Evolutionary conservation across 2,888 invertebrate genomes (phyloP).

Genomic region (Tineola bisselliella): DNA sequence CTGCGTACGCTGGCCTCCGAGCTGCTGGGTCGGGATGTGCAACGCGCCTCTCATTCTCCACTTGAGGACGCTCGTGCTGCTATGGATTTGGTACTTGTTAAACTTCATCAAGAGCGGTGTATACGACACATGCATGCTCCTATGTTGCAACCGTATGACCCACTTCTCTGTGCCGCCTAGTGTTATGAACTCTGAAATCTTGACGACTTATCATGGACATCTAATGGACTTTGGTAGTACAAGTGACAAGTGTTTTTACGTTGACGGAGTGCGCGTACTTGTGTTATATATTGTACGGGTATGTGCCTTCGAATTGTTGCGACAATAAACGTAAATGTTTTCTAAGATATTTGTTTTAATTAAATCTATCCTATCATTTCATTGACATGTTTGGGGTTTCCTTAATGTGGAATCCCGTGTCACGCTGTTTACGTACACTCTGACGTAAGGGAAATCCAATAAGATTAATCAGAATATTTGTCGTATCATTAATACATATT

Average conservation of each 20-base stretch:
- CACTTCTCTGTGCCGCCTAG: conserved; percentile 56
- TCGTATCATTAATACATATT: background rate
- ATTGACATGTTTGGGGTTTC: background rate
- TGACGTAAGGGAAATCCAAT: background rate
- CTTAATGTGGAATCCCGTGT: background rate
- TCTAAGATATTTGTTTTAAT: conserved; percentile 28
- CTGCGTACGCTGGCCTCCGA: conserved; percentile 80
- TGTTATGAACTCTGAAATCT: conserved; percentile 24
- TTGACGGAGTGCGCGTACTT: conserved; percentile 63
- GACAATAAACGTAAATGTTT: conserved; percentile 64
- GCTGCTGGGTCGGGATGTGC: conserved; percentile 83
- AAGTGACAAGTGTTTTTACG: conserved; percentile 43
- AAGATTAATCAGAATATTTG: background rate
- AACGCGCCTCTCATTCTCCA: conserved; percentile 87
- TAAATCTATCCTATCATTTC: background rate
- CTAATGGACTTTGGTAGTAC: conserved; percentile 32
- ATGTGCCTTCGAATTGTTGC: conserved; percentile 66
- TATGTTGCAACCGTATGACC: conserved; percentile 53
- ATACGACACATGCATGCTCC: conserved; percentile 29
- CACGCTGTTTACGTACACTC: background rate
- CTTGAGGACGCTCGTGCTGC: conserved; percentile 92
- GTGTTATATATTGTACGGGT: conserved; percentile 25
- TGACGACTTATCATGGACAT: conserved; percentile 44
- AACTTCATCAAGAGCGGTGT: conserved; percentile 68
- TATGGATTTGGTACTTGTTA: conserved; percentile 87